A percentile compares a stretch with the other conserved stretches of the same genome.
phyloP scores from a whole-genome alignment of 2,888 invertebrate genomes.

The Drosophila paramelanica region DNA sequence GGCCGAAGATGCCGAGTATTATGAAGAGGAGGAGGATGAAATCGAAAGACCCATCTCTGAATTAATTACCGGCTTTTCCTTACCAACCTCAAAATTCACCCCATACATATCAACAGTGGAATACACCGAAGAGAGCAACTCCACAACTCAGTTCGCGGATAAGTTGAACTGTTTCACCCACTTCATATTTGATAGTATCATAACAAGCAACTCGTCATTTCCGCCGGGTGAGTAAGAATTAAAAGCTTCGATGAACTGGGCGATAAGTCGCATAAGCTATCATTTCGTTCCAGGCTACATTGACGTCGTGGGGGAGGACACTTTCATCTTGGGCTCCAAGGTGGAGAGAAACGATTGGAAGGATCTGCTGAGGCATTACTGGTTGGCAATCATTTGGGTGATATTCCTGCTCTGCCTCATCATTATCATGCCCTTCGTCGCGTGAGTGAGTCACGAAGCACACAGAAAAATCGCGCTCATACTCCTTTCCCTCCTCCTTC shows the following conservation, averaged over 20 bases:
- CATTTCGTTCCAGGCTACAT: conserved; percentile 75
- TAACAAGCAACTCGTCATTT: conserved; percentile 31
- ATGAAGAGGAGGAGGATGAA: no score
- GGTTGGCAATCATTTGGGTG: conserved; percentile 87
- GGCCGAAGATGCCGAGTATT: no score
- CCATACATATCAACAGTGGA: conserved; percentile 22
- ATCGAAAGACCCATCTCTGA: no score
- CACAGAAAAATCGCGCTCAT: no score
- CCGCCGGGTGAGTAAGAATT: conserved; percentile 52
- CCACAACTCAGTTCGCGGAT: conserved; percentile 25
- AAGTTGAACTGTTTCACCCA: conserved; percentile 45
- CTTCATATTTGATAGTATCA: conserved; percentile 32
- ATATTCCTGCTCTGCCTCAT: conserved; percentile 88
- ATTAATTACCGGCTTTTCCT: no score
- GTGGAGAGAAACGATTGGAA: conserved; percentile 85
- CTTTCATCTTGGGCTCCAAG: conserved; percentile 76
- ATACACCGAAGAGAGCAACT: conserved; percentile 21
- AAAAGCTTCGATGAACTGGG: no score
- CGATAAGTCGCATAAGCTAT: neutral
- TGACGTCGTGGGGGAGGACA: conserved; percentile 66
- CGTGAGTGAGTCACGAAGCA: neutral
- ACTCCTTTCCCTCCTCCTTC: no score
- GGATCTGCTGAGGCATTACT: conserved; percentile 85
- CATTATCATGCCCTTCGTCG: conserved; percentile 90
- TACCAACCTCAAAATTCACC: no score